Evolutionary conservation across 2,797 vertebrate species (phyloP), one percentile per base, ranked within the genome.

Genomic region (Pantherophis vulpinus): DNA sequence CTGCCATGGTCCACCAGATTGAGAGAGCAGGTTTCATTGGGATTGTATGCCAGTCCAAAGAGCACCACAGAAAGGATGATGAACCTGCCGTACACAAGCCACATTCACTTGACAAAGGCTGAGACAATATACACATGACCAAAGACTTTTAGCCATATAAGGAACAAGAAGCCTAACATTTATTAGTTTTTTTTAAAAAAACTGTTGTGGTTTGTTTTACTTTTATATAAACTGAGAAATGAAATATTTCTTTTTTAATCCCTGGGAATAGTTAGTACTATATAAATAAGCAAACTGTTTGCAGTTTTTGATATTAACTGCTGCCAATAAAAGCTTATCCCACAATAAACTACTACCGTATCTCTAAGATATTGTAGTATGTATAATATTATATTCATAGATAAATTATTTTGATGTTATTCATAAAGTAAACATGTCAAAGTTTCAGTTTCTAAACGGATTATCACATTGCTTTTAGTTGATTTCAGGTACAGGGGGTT

Each of bases 61-160:
- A 99, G 98, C 97, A 99, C 99, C 98, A 99, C 99, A 0, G 99
- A 99, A 96, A 99, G 98, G 96, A 99, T 99, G 97, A 99, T 99
- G 97, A 99, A 98, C 99, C 99, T 99, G 97, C 18, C 93, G 87
- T 55, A 74, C 61, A 91, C 86, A 83, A 95, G 93, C 51, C 92
- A 95, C 91, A 95, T 74, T 90, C 27, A 86, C 6, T 88, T 83
- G 58, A 89, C 56, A 91, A 66, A n/a, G 29, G 32, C 32, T 29
- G 51, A 86, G 59, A 70, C n/a, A 87, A 13, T 37, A 93, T 42
- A 59, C 87, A 14, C 16, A 83, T 56, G 11, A 87, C 47, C 51
- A 88, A 93, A 51, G 7, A 61, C 29, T 14, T 55, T 86, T 83
- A 60, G 29, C 37, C 74, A 89, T 54, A n/a, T 54, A 79, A 61